Evolutionary conservation across 2,888 invertebrate genomes (phyloP), one percentile per base, ranked within the genome.

Genomic region (Diarsia dahlii): DNA sequence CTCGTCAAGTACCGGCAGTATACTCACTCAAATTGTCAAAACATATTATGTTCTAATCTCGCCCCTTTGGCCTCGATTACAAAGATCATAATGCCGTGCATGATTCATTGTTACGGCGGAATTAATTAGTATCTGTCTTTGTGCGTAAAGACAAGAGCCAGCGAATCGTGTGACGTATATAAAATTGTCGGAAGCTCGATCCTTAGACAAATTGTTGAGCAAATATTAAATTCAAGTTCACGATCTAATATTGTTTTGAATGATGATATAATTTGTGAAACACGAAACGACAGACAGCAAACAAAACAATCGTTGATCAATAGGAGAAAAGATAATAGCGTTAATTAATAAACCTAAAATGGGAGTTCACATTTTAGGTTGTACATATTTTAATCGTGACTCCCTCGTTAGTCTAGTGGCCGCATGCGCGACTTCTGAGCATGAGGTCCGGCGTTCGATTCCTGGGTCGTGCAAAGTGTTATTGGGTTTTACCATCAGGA

Each of bases 101-200:
- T 70, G 71, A 86, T 78, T 74, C 74, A 77, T 71, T 45, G 72
- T 76, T 67, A 66, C 54, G 69, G 48, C 69, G 67, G 46, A 65
- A 74, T 68, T 84, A 80, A 88, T 88, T 76, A 76, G 46, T 62
- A 46, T 50, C 46, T 80, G 75, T 78, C 71, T 79, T 75, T 65
- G 74, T 78, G 74, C 65, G 74, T 75, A 74, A 82, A 86, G 66
- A 74, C 81, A 76, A 79, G 62, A 71, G 63, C 50, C 73, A 76
- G 64, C 39, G 58, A 84, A 80, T 87, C 89, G 89, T 90, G 88
- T 75, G 76, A 64, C 72, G 83, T 72, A 79, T 72, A 87, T 87
- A 77, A 88, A 87, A 74, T 80, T 88, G 91, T 78, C 91, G 92
- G 92, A 91, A 91, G 90, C 87, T 88, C 84, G 84, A 87, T 89